Evolutionary conservation across 2,113 vertebrate species (phyloP), one percentile per base, ranked within the genome.

Genomic region (Shinisaurus crocodilurus): DNA sequence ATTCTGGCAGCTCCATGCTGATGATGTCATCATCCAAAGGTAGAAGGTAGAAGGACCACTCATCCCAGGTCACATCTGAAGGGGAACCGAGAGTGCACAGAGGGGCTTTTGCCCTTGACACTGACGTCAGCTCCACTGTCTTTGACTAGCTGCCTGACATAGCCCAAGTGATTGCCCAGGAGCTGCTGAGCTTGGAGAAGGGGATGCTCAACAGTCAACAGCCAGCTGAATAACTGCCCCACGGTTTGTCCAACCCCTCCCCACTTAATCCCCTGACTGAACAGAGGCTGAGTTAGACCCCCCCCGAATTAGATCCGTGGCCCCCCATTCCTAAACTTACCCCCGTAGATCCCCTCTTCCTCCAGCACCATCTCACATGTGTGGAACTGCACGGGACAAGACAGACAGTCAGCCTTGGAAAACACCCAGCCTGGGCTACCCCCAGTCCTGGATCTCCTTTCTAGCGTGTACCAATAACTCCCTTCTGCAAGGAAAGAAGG

Each of bases 1-100:
- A 99, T 85, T 99, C 99, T 0, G 99, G 99, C 72, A 99, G 97
- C 94, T 99, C 99, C 97, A 99, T 97, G 94, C 98, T 99, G 92
- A 99, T 98, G 94, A 99, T 97, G 94, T 99, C 99, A 50, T 99
- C 98, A 0, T 99, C 99, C 13, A 99, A 95, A 1, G 99, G 99
- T 37, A 99, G 97, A 54, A 99, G 96, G 88, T 98, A 98, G 94
- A 99, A 99, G 57, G 97, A 97, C 99, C 99, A 99, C 37, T 99
- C 98, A 0, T 99, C 99, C 0, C 97, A 98, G 70, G 98, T 98
- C 90, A 99, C 98, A 16, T 99, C 99, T 99, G 94, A 8, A 90
- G 37, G 1, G 80, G 80, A 43, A 92, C 6, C 91, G 27, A 72
- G 48, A 32, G 0, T 43, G 2, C 15, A 0, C 0, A 79, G n/a